phyloP scores from a whole-genome alignment of 2,888 invertebrate species.

The Gasteruption jaculator region DNA sequence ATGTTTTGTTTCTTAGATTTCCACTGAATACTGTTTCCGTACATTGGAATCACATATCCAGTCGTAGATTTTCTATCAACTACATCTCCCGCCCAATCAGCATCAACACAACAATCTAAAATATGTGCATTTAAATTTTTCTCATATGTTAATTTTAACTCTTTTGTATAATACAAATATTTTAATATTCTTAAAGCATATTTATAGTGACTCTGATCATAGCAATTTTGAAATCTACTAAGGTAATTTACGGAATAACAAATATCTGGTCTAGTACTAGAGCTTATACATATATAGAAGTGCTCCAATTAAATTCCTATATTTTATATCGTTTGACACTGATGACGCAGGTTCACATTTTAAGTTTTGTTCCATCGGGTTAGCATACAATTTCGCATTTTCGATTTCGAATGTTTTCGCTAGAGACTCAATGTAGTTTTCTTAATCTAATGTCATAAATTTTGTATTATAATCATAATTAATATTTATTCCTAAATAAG shows the following conservation, averaged over 20 bases:
- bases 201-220: constrained; percentile 16
- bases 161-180: constrained; percentile 18
- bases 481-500: constrained; percentile 16
- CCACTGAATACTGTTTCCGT: constrained; percentile 27
- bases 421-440: constrained; percentile 11
- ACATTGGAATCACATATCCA: constrained; percentile 39
- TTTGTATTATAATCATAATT: constrained; percentile 10
- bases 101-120: constrained; percentile 18
- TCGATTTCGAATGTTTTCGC: constrained; percentile 4
- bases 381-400: constrained; percentile 4
- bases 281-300: constrained; percentile 25
- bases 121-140: constrained; percentile 10
- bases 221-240: constrained; percentile 19
- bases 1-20: constrained; percentile 13
- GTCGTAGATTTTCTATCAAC: constrained; percentile 20
- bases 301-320: constrained; percentile 21
- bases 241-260: constrained; percentile 19
- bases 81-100: constrained; percentile 19
- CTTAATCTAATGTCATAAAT: constrained; percentile 8
- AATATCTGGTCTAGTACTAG: constrained; percentile 18
- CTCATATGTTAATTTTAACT: constrained; percentile 15
- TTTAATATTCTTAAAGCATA: constrained; percentile 20
- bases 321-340: constrained; percentile 6
- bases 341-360: neutral
- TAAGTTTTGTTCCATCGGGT: constrained; percentile 13